phyloP scores from a whole-genome alignment of 2,888 invertebrate species.

The Ischnus inquisitorius region DNA sequence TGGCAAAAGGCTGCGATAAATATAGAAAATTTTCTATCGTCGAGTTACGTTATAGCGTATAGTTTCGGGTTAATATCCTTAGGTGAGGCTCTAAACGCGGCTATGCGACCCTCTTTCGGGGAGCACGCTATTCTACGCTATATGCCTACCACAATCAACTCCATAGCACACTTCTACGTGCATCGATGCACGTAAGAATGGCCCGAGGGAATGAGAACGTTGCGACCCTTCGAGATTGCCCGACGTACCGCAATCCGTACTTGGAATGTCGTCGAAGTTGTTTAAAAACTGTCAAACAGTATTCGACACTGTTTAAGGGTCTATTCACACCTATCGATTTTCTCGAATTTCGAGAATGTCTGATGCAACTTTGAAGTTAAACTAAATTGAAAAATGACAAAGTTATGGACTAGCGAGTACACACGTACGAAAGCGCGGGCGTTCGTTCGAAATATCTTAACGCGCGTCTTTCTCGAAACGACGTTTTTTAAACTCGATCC shows the following conservation, averaged over 20 bases:
- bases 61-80: conserved; percentile 82
- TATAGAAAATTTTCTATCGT: conserved; percentile 72
- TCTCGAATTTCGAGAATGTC: no score
- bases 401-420: no score
- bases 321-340: no score
- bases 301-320: no score
- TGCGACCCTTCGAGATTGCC: background rate
- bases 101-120: conserved; percentile 61
- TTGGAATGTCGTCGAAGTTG: background rate
- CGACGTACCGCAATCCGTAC: background rate
- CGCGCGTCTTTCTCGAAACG: no score
- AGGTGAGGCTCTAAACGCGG: conserved; percentile 60
- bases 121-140: background rate
- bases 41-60: conserved; percentile 52
- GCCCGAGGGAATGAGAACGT: background rate
- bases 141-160: background rate
- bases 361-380: no score
- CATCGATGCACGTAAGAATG: background rate
- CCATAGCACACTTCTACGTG: background rate
- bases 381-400: no score
- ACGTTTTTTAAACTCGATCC: no score
- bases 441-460: no score
- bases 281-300: no score
- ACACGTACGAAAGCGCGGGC: no score
- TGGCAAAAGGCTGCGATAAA: conserved; percentile 70